Conservation (phyloP, 2,113 vertebrate species). For the Emydura subglobosa region DNA sequence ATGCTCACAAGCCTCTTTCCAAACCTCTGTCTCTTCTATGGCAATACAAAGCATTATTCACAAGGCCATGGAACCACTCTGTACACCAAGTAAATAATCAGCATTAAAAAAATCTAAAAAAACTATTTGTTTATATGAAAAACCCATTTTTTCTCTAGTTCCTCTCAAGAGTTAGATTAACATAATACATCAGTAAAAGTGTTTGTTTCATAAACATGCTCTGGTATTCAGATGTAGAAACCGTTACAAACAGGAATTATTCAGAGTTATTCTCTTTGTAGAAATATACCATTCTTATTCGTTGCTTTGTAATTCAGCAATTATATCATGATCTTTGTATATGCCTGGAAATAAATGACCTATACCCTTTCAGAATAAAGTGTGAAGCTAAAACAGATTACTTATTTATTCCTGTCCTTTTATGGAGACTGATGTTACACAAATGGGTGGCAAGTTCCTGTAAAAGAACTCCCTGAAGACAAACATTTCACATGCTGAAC, state of each 20-base stretch:
- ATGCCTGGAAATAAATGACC: not conserved
- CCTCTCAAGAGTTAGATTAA: not conserved
- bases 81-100: not conserved
- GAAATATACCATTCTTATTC: not conserved
- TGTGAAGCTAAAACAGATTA: not conserved
- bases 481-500: not conserved
- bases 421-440: not conserved
- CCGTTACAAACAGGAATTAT: not conserved
- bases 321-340: not conserved
- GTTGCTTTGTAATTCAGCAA: not conserved
- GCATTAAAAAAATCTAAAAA: not conserved
- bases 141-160: not conserved
- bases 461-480: not conserved
- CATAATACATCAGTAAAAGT: not conserved
- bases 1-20: not conserved
- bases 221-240: not conserved
- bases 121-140: not conserved
- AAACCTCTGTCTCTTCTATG: not conserved
- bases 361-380: not conserved
- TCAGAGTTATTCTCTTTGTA: not conserved
- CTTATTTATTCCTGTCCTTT: conserved; percentile 8
- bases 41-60: not conserved
- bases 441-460: not conserved
- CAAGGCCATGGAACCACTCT: not conserved
- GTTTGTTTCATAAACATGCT: not conserved